Evolutionary conservation across 2,888 invertebrate species (phyloP), one percentile per base, ranked within the genome.

Genomic region (Toxonevra muliebris): DNA sequence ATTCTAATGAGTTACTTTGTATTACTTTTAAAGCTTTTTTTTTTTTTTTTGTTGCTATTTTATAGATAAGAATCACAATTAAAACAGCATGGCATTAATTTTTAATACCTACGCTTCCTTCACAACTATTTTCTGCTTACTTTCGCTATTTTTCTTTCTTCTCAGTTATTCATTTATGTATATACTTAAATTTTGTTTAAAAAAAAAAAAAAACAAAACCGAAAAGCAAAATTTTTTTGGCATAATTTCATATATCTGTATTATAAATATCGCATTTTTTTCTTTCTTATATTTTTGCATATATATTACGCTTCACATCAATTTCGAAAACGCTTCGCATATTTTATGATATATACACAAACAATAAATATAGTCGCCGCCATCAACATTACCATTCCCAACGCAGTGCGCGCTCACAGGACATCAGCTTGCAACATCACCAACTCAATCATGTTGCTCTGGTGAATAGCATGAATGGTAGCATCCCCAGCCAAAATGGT

Each of bases 311-410:
- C 30, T 30, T 30, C 30, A 30, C 30, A 30, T 30, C 30, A 7
- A 30, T 71, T 5, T 17, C 17, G 15, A 55, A 13, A 30, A 4
- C 30, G 7, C 30, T 30, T 30, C 30, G 7, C 13, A 20, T 41
- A 57, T 52, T 61, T 12, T 13, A 11, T 50, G 61, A 5, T 61
- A 13, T 17, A 10, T 30, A 64, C 69, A 68, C 41, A 12, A 17
- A 64, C 69, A 68, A 45, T 63, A 57, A 53, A 69, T 69, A 66
- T 75, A 90, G 90, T 84, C 89, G 90, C 69, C 87, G 90, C 74
- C 89, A 90, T 82, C 90, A 90, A 76, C 90, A 90, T 79, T 90
- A 90, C 80, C 89, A 90, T 80, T 89, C 89, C 8, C 89, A 89
- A 79, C 87, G 89, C 71, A 85, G 88, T 61, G 84, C 87, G 48